These are phyloP conservation scores for Archocentrus centrarchus DNA, from an alignment of 2,113 vertebrate species.

Conservation along the genomic window DNA sequence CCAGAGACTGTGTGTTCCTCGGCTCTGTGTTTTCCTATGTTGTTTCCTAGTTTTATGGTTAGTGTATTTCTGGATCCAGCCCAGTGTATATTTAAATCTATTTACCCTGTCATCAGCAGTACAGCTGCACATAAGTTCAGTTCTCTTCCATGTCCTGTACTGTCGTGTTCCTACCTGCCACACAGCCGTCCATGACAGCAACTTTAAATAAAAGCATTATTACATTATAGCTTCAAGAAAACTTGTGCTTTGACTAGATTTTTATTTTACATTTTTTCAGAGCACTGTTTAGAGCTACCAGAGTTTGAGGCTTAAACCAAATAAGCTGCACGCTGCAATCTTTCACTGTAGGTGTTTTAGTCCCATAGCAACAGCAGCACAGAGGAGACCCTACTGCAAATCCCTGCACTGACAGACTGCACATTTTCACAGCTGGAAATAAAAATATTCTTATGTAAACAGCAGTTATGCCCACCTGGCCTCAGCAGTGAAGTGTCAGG, in stretches of 20 bases:
- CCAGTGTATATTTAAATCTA: too few relatives aligned
- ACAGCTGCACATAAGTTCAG: too few relatives aligned
- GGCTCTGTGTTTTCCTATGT: too few relatives aligned
- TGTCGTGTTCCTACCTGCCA: too few relatives aligned
- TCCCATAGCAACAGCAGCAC: conserved; percentile 6
- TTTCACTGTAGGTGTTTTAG: background rate
- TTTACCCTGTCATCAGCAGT: too few relatives aligned
- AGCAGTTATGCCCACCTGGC: background rate
- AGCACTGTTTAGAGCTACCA: background rate
- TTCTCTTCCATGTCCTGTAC: too few relatives aligned
- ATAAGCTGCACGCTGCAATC: background rate
- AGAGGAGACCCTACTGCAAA: background rate
- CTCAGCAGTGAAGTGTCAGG: background rate
- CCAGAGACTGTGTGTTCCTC: too few relatives aligned
- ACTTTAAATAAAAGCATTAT: background rate
- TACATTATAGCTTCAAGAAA: background rate
- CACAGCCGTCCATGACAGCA: too few relatives aligned
- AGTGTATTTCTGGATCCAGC: too few relatives aligned
- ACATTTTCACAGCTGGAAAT: conserved; percentile 10
- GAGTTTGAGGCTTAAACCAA: background rate
- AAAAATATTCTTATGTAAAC: background rate
- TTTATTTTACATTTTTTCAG: background rate
- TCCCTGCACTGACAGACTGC: background rate
- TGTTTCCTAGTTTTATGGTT: too few relatives aligned
- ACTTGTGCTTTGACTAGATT: background rate